Evolutionary conservation across 1,140 invertebrate species (phyloP).

Genomic region (Drosophila melanogaster): DNA sequence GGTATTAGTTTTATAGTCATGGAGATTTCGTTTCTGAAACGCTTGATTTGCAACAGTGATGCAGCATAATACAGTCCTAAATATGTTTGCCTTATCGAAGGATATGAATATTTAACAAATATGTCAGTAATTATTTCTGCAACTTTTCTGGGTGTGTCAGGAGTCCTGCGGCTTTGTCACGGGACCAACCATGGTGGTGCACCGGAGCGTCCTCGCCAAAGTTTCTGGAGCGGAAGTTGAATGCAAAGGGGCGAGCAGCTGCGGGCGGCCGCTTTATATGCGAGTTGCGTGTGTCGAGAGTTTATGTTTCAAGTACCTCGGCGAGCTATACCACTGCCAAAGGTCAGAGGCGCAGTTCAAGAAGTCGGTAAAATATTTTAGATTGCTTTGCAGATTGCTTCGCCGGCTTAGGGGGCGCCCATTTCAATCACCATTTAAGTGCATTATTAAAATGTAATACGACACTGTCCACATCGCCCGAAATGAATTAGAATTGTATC

Average conservation of each 20-base stretch:
- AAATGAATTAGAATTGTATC: constrained; percentile 26
- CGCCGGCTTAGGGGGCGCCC: constrained; percentile 1
- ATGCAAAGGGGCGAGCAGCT: constrained; percentile 35
- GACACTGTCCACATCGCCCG: constrained; percentile 14
- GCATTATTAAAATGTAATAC: constrained; percentile 32
- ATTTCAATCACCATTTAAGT: constrained; percentile 30
- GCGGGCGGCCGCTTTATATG: constrained; percentile 5
- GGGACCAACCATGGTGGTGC: constrained; percentile 37
- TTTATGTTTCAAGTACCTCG: constrained; percentile 46
- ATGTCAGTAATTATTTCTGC: too few relatives aligned
- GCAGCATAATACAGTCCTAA: too few relatives aligned
- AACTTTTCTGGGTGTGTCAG: constrained; percentile 1
- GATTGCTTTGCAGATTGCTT: constrained; percentile 13
- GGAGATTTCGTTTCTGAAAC: too few relatives aligned
- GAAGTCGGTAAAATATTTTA: constrained; percentile 66
- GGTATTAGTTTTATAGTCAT: neutral
- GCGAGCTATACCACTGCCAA: constrained; percentile 31
- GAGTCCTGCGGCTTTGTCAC: constrained; percentile 31
- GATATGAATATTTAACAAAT: too few relatives aligned
- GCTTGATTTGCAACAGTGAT: too few relatives aligned
- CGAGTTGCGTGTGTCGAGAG: constrained; percentile 39
- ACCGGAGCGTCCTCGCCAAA: constrained; percentile 51
- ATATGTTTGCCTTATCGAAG: too few relatives aligned
- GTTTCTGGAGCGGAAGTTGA: constrained; percentile 76
- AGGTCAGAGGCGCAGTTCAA: constrained; percentile 66